A percentile compares a stretch with the other conserved stretches of the same genome.
Evolutionary conservation across 2,888 invertebrate species (phyloP).

Genomic region (Beris chalybata): DNA sequence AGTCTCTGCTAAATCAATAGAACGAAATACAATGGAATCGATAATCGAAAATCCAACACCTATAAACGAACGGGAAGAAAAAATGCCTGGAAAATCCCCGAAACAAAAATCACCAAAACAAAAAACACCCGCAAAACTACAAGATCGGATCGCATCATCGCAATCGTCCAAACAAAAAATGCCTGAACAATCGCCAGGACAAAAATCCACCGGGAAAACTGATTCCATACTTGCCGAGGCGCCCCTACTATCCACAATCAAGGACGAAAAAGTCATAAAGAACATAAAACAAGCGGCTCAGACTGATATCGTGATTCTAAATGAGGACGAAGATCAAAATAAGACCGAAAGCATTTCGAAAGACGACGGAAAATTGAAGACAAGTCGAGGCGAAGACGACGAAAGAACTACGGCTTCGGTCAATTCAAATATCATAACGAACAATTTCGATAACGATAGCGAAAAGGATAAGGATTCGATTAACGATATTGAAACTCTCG

Average conservation of each 20-base stretch:
- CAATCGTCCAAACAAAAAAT: neutral
- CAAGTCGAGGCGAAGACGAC: conserved; percentile 43
- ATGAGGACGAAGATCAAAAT: conserved; percentile 31
- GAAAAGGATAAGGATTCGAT: conserved; percentile 41
- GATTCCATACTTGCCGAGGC: neutral
- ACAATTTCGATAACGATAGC: conserved; percentile 43
- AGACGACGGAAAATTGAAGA: conserved; percentile 29
- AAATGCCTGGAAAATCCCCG: neutral
- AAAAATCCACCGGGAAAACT: too few species aligned
- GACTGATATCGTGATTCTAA: conserved; percentile 34
- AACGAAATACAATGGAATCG: too few species aligned
- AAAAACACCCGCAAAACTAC: neutral
- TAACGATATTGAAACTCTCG: conserved; percentile 33
- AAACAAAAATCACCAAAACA: neutral
- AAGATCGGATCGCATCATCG: neutral
- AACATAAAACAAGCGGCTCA: conserved; percentile 22
- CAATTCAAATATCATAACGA: conserved; percentile 48
- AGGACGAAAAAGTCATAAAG: neutral
- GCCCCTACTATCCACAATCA: neutral
- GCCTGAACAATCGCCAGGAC: too few species aligned
- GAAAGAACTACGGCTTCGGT: conserved; percentile 55
- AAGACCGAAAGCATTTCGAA: conserved; percentile 21
- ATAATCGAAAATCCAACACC: too few species aligned
- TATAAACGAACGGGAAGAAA: too few species aligned
- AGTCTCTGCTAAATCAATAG: too few species aligned